These are phyloP conservation scores for Tridacna gigas DNA, from an alignment of 2,888 invertebrate species.

Conservation along the genomic window DNA sequence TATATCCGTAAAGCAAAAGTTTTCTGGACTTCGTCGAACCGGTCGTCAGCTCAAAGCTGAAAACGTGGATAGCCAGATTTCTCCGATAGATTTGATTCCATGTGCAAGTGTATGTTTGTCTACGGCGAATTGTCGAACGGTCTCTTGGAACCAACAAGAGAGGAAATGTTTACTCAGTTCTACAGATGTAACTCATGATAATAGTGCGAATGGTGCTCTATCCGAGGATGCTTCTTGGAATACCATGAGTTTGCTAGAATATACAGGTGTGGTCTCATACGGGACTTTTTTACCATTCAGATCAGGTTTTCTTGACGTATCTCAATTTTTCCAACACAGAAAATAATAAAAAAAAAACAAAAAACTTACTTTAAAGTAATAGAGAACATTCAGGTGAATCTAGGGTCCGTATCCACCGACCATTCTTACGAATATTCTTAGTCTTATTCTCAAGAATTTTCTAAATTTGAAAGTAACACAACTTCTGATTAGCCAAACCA, in stretches of 20 bases:
- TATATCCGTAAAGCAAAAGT: neutral
- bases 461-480: too few species aligned
- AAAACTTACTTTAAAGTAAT: neutral
- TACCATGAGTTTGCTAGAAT: neutral
- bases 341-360: neutral
- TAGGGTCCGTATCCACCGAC: too few species aligned
- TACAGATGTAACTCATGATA: neutral
- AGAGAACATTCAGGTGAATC: too few species aligned
- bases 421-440: too few species aligned
- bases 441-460: too few species aligned
- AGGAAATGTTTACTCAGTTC: neutral
- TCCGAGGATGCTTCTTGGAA: neutral
- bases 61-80: neutral
- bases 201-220: neutral
- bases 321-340: neutral
- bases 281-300: neutral
- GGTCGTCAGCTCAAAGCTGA: neutral
- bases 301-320: neutral
- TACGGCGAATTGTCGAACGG: neutral
- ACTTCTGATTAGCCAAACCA: too few species aligned
- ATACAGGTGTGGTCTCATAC: neutral
- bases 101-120: neutral
- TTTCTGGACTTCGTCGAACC: neutral
- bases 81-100: neutral
- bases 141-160: neutral